Evolutionary conservation across 2,113 vertebrate genomes (phyloP).

Genomic region (Passer montanus): DNA sequence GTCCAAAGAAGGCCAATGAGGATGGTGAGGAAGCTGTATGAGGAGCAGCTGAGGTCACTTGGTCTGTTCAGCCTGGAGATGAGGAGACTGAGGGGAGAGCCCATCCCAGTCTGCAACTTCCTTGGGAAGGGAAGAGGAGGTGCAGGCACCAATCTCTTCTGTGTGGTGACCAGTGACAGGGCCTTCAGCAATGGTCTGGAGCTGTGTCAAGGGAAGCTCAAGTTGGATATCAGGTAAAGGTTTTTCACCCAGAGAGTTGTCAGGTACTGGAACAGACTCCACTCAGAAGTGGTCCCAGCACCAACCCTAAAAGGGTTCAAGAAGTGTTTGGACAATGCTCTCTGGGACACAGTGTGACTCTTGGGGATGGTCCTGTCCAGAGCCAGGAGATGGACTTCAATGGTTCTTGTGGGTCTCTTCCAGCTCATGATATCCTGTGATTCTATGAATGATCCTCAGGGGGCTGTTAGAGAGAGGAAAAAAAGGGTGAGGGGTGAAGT

Average conservation of each 20-base stretch:
- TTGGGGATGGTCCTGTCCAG: neutral
- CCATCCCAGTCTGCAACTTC: neutral
- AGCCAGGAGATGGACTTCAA: neutral
- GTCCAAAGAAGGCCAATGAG: neutral
- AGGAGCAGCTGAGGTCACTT: neutral
- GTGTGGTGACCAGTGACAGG: neutral
- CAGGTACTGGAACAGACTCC: neutral
- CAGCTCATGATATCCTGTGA: neutral
- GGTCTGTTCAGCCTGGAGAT: neutral
- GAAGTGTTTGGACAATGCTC: neutral
- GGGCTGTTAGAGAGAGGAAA: neutral
- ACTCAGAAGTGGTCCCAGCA: neutral
- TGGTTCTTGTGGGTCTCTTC: neutral
- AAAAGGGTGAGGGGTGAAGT: neutral
- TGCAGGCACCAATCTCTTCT: neutral
- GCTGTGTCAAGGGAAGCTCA: neutral
- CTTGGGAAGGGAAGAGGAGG: neutral
- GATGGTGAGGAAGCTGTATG: fast-evolving
- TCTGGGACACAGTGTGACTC: neutral
- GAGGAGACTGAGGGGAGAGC: neutral
- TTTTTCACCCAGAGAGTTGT: neutral
- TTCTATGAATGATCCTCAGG: neutral
- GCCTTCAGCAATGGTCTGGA: neutral
- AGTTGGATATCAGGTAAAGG: neutral
- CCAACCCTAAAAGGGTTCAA: neutral